Evolutionary conservation across 2,888 invertebrate species (phyloP), one percentile per base, ranked within the genome.

Genomic region (Diaperis boleti): DNA sequence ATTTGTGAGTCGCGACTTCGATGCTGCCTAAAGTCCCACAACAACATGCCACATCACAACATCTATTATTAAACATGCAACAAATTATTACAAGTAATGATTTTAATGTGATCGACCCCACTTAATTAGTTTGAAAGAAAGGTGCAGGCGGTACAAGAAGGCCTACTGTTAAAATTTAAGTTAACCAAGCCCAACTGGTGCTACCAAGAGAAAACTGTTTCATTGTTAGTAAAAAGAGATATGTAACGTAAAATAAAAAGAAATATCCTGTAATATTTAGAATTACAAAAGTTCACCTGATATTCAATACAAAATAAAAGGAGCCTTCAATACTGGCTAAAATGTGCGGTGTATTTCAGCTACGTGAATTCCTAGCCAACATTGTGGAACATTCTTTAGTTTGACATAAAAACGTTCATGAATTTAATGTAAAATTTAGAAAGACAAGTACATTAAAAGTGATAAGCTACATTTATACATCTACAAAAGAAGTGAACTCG

Each of bases 1-100:
- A 80, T 88, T 88, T 45, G 87, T 85, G 72, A 88, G 81, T 66
- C 81, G 78, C 54, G 79, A 82, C 70, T 82, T 81, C 70, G 80
- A 64, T 70, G 77, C 70, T 73, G 80, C 80, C 81, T 78, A 79
- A 70, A 76, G 71, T 73, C 74, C 80, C 81, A 82, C 82, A 82
- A 80, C 80, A 80, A 81, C 81, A 82, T 76, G 77, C 77, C 74
- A 78, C 75, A 74, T 72, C 71, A 77, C 78, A 76, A 77, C 78
- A 79, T 76, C 75, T 71, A 75, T 67, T 68, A 69, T 64, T 67
- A 70, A 71, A 71, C 72, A 72, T 72, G 72, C 72, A 68, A 41
- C 22, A 7, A 44, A 20, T 44, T 44, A 41, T 56, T 35, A 41
- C 13, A n/a, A 26, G n/a, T 49, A 10, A 49, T 33, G 17, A 29